Base-by-base conservation (phyloP, 35 echinoderm and acorn worm genomes). In the Hemicentrotus pulcherrimus region DNA sequence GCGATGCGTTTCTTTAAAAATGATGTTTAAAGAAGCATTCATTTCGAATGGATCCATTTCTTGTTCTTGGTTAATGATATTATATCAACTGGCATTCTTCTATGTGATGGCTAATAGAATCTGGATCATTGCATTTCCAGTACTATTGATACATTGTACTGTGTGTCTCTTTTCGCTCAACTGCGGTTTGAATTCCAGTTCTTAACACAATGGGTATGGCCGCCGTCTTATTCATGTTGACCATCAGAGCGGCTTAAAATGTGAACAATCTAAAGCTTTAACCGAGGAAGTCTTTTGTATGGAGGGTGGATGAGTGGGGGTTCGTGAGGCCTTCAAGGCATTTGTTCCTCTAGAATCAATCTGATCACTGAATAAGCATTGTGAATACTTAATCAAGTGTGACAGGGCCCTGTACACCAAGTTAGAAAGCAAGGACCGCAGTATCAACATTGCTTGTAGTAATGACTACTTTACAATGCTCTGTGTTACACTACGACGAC, bases 251-350 rank as follows among this genome's bases (percentile, higher is more conserved):
- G 65, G 65, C 65, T 78, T 78, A 78, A 78, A 78, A 78, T 78
- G 65, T 78, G 65, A 78, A 78, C 65, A 78, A 78, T 78, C 2
- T 78, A 78, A 78, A 78, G 65, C 65, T n/a, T 78, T 78, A 78
- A 78, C 65, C 65, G 19, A 78, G 65, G 19, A 78, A 78, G 65
- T 78, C 65, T 78, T 78, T 78, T 78, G 22, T 78, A 78, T 78
- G 65, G 65, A 78, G 65, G 65, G 18, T 78, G 65, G 19, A 78
- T 78, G 65, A 78, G 19, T 78, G 65, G 65, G 18, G 65, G 65
- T 78, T 78, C 65, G 19, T 78, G 65, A 78, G 65, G 65, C 65
- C 65, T 78, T 78, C 19, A 78, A 78, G 65, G 65, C n/a, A 78
- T 78, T 78, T 78, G 65, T 78, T 78, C 19, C 65, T 78, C 22